phyloP scores from a whole-genome alignment of 2,888 invertebrate genomes.

The Stomorhina lunata region DNA sequence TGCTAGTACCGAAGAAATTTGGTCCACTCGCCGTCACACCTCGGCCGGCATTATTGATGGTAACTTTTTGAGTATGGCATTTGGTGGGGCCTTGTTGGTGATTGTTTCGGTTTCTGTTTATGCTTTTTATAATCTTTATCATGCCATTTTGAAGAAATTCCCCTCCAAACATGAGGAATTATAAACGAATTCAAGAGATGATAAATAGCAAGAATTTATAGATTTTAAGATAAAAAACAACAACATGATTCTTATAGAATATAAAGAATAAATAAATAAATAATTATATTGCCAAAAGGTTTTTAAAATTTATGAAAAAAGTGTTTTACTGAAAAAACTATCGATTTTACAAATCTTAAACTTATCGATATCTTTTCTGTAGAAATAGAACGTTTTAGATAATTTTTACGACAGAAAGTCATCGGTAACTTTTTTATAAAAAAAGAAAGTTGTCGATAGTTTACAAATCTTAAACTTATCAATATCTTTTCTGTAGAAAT shows the following conservation, averaged over 20 bases:
- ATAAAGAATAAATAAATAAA: slow-evolving; percentile 25
- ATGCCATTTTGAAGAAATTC: slow-evolving; percentile 90
- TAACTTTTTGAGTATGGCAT: slow-evolving; percentile 90
- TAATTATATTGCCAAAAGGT: background rate
- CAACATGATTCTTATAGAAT: slow-evolving; percentile 44
- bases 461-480: no score
- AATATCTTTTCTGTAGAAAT: no score
- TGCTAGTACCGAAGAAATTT: slow-evolving; percentile 78
- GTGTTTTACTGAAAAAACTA: background rate
- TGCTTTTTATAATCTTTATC: slow-evolving; percentile 91
- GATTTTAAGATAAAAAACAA: slow-evolving; percentile 41
- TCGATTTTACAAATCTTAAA: background rate
- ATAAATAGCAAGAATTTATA: background rate
- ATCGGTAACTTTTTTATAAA: no score
- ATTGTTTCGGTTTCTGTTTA: slow-evolving; percentile 91
- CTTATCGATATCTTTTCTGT: background rate
- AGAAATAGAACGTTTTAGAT: no score
- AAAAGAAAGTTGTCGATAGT: no score
- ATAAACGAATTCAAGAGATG: slow-evolving; percentile 80
- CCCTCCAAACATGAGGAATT: slow-evolving; percentile 90
- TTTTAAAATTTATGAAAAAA: background rate
- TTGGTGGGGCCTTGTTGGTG: slow-evolving; percentile 88
- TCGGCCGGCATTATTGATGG: slow-evolving; percentile 86
- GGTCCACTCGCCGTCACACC: slow-evolving; percentile 77
- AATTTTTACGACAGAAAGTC: no score